phyloP scores from a whole-genome alignment of 1,140 invertebrate species.

The Hylaeus anthracinus region DNA sequence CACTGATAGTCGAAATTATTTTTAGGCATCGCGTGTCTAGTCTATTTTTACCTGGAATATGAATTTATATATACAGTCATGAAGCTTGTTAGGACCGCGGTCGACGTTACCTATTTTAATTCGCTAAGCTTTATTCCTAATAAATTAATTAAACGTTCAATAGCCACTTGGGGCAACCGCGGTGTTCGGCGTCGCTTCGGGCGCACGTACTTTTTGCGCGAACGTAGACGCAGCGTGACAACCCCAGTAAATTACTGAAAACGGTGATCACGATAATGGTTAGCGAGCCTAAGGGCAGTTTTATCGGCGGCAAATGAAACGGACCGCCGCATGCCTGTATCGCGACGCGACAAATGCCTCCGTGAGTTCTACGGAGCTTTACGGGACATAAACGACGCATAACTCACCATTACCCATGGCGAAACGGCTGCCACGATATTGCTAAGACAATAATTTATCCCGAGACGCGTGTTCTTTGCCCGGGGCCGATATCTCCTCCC shows the following conservation, averaged over 20 bases:
- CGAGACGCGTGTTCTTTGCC: slow-evolving; percentile 11
- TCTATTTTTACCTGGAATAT: no score
- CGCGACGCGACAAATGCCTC: slow-evolving; percentile 51
- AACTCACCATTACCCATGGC: slow-evolving; percentile 56
- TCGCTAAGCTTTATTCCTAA: not conserved
- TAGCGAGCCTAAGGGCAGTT: slow-evolving; percentile 37
- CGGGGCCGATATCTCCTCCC: slow-evolving; percentile 13
- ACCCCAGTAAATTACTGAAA: slow-evolving; percentile 22
- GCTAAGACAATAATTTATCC: slow-evolving; percentile 55
- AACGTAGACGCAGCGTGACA: not conserved
- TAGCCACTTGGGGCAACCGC: not conserved
- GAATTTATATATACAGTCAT: no score
- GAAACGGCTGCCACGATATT: slow-evolving; percentile 29
- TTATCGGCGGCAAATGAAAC: slow-evolving; percentile 57
- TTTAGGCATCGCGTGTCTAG: no score
- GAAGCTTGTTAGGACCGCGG: no score
- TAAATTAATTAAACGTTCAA: not conserved
- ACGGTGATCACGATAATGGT: slow-evolving; percentile 27
- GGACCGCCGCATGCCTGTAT: slow-evolving; percentile 12
- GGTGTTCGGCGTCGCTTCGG: not conserved
- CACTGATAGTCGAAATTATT: no score
- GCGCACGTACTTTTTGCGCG: not conserved
- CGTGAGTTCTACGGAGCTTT: slow-evolving; percentile 29
- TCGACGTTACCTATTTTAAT: no score
- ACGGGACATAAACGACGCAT: slow-evolving; percentile 52